phyloP scores from a whole-genome alignment of 2,888 invertebrate species.

The Aproaerema taeniolella region DNA sequence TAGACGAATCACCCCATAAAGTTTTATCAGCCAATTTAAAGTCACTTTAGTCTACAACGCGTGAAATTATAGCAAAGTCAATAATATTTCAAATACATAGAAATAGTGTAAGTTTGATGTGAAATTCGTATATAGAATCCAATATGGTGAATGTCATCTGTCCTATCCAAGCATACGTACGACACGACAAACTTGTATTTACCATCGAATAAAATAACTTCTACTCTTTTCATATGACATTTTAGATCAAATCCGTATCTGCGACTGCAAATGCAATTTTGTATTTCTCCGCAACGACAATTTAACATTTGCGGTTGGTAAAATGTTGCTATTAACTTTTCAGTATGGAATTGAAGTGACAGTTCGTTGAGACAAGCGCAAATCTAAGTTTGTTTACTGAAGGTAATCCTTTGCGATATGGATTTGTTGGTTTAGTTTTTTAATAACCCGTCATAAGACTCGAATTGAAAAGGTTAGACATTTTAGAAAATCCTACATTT shows the following conservation, averaged over 20 bases:
- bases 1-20: too few relatives aligned
- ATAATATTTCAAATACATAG: too few relatives aligned
- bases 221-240: background rate
- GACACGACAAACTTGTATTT: slow-evolving; percentile 4
- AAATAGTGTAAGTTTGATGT: too few relatives aligned
- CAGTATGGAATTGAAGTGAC: background rate
- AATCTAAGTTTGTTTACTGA: background rate
- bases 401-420: slow-evolving; percentile 6
- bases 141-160: slow-evolving; percentile 43
- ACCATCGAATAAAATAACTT: slow-evolving; percentile 1
- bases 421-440: slow-evolving; percentile 6
- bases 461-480: too few relatives aligned
- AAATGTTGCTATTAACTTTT: background rate
- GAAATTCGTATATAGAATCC: background rate
- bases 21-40: too few relatives aligned
- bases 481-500: too few relatives aligned
- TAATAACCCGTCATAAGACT: slow-evolving; percentile 3
- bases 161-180: slow-evolving; percentile 34
- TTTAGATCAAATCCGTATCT: background rate
- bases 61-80: too few relatives aligned
- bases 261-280: slow-evolving; percentile 3
- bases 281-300: background rate
- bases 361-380: background rate
- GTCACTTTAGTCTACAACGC: too few relatives aligned
- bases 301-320: background rate